These are phyloP conservation scores for Anas capensis DNA, from an alignment of 2,797 vertebrate species.

Conservation along the genomic window DNA sequence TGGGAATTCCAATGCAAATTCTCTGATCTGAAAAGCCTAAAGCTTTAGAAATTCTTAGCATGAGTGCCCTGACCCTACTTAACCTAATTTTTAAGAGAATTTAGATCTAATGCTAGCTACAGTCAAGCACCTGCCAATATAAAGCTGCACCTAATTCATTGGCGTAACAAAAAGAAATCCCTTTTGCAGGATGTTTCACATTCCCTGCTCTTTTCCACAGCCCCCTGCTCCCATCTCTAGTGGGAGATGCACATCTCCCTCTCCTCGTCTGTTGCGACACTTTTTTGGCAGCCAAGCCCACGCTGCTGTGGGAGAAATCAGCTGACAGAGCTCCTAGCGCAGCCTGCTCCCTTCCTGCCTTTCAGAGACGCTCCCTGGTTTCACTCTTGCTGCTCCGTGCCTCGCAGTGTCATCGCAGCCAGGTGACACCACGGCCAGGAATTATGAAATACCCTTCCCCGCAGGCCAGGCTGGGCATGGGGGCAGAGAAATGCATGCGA, in stretches of 20 bases:
- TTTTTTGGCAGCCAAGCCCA: not conserved
- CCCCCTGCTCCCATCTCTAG: rapidly evolving
- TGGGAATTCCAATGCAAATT: not conserved
- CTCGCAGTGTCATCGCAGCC: slow-evolving; percentile 4
- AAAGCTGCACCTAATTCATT: rapidly evolving
- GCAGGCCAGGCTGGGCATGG: not conserved
- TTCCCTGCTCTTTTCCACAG: not conserved
- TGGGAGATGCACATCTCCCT: not conserved
- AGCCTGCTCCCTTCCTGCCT: not conserved
- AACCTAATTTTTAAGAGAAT: not conserved
- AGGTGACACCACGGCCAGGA: slow-evolving; percentile 37
- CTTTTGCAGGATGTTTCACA: not conserved
- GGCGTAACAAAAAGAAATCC: not conserved
- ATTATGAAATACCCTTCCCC: slow-evolving; percentile 9
- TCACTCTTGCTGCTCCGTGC: not conserved
- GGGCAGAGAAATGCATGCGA: slow-evolving; percentile 19
- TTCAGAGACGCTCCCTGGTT: not conserved
- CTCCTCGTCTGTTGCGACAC: not conserved
- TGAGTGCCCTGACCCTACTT: not conserved
- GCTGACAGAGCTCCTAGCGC: not conserved
- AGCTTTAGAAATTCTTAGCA: not conserved
- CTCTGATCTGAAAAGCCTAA: not conserved
- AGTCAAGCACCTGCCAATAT: not conserved
- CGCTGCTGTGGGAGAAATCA: not conserved
- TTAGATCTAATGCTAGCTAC: not conserved